Evolutionary conservation across 1,140 invertebrate genomes (phyloP), one percentile per base, ranked within the genome.

Genomic region (Antheraea mylitta): DNA sequence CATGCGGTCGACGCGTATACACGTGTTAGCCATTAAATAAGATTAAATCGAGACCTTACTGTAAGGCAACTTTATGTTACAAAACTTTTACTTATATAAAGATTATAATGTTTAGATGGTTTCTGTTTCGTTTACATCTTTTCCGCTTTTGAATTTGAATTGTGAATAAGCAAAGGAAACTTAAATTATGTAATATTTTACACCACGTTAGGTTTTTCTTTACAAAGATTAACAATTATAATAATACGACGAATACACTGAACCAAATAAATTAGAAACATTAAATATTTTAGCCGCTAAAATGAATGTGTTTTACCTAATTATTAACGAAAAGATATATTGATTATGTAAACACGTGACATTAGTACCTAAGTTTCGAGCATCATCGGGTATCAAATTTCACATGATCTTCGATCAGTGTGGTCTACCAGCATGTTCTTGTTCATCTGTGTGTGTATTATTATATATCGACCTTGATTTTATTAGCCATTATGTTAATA

Each of bases 401-500:
- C 45, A 53, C 45, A 53, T 53, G 45, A 16, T 53, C 45, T 16
- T 53, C 45, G 16, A 16, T 13, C 11, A 53, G 45, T 53, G 45
- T 53, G 45, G 45, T 53, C 45, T 53, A 53, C 45, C 45, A 53
- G 45, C 45, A 53, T 53, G 16, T 16, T 53, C 45, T 53, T 53
- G 16, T 53, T 16, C 13, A 6, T 53, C 45, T 36, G 18, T 22
- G 59, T 61, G 59, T 61, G 59, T 61, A 22, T 61, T 19, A 22
- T 11, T 22, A 61, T 36, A 42, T 61, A 36, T 61, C 59, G 59
- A 22, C 59, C 59, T 61, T 61, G 59, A 61, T 22, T 61, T 61
- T 22, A 61, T 61, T 36, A 36, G 45, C 45, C 59, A 61, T 61
- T 61, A 61, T 61, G 59, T 61, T 61, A 61, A 61, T 61, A 61